A percentile compares a stretch with the other conserved stretches of the same genome.
These are phyloP conservation scores for Ceratosolen fusciceps DNA, from an alignment of 1,140 invertebrate species.

Conservation along the genomic window DNA sequence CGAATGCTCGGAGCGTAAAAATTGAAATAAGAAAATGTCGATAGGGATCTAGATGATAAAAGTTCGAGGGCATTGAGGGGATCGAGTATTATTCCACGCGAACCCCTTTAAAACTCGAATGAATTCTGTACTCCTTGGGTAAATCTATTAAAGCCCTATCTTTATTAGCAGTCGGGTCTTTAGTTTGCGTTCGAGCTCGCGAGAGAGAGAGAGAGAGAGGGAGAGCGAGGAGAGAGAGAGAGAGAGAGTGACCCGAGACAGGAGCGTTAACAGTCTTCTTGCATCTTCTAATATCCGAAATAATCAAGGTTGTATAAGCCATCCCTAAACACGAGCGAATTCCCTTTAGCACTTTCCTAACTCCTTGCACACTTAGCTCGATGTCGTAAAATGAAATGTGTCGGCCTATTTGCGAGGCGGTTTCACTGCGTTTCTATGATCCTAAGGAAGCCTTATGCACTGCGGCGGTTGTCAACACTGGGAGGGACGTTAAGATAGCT, in stretches of 20 bases:
- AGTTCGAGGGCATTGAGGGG: background rate
- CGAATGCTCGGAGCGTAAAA: no score
- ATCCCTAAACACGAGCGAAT: conserved; percentile 4
- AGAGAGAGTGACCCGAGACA: background rate
- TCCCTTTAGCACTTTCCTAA: conserved; percentile 9
- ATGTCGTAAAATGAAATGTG: conserved; percentile 18
- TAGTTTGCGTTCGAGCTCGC: no score
- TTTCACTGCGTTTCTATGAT: conserved; percentile 14
- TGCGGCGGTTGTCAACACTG: conserved; percentile 9
- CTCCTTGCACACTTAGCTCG: background rate
- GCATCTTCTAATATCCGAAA: conserved; percentile 22
- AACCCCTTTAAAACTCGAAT: background rate
- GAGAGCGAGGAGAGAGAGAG: no score
- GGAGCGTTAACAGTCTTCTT: conserved; percentile 1
- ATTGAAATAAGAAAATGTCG: no score
- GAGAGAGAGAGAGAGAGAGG: no score
- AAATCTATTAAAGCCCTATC: conserved; percentile 13
- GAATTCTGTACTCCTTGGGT: background rate
- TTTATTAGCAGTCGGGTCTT: background rate
- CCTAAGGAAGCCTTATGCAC: conserved; percentile 4
- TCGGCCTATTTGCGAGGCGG: conserved; percentile 14
- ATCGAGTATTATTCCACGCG: no score
- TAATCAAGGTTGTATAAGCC: conserved; percentile 1
- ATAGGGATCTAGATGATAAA: background rate
- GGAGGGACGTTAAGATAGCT: background rate